Evolutionary conservation across 2,888 invertebrate species (phyloP), one percentile per base, ranked within the genome.

Genomic region (Copidosoma aretas): DNA sequence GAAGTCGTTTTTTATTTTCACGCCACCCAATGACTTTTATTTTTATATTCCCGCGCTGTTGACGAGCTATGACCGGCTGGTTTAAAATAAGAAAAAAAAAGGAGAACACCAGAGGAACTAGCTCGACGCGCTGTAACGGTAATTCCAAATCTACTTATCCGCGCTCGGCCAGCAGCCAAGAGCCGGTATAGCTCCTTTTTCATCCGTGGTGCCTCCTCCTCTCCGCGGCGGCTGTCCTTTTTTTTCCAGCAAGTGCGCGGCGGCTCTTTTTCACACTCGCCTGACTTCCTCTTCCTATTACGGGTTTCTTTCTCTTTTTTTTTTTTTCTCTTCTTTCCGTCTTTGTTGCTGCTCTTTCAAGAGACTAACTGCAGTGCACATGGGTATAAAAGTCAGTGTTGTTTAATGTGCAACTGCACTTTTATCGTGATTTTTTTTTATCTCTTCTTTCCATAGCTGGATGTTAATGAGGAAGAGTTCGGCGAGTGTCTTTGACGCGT

Each of bases 91-190:
- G 12, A 2, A 46, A 12, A 46, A 17, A 46, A 12, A 46, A 12
- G 12, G 43, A 46, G 43, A 46, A 46, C 17, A 12, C 8, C 3
- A 5, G 8, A 32, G 8, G 32, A 32, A 46, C 43, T 15, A 10
- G 19, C 19, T 4, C 19, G 21, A 17, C 52, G 21, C 10, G 14
- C 3, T 12, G 4, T 71, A 71, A 71, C 64, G 70, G 70, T 71
- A 67, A 53, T 67, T 70, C 60, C 67, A 64, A 67, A 70, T 67
- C 67, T 57, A 70, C 32, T 32, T 32, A 32, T 64, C 67, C 56
- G 53, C 67, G 64, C 67, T 62, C 57, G 58, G 66, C 62, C 63
- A 69, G n/a, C 32, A 60, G 66, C 59, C 60, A 32, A 32, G n/a
- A n/a, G 32, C 8, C 8, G 32, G 32, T 32, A 32, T 5, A 14